Conservation (phyloP, 2,888 invertebrate species). For the Crepidodera aurea region DNA sequence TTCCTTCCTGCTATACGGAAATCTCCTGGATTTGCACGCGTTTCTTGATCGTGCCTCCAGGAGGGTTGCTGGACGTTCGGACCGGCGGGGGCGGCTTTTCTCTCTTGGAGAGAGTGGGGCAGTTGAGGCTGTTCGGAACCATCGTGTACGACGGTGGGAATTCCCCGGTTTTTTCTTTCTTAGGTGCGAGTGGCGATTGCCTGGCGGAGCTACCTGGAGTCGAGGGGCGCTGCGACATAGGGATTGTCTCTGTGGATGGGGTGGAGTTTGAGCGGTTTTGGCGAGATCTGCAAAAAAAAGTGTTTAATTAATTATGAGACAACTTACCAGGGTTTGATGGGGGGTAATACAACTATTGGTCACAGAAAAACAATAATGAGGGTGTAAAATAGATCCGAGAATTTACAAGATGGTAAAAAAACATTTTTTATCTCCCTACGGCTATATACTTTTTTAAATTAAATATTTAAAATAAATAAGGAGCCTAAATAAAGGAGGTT, state of each 20-base stretch:
- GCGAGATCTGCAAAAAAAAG: constrained; percentile 32
- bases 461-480: no score
- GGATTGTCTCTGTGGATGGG: constrained; percentile 58
- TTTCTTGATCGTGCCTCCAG: constrained; percentile 72
- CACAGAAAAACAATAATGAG: no score
- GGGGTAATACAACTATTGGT: no score
- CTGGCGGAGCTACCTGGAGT: constrained; percentile 59
- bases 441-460: no score
- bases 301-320: no score
- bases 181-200: constrained; percentile 53
- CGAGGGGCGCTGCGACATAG: constrained; percentile 60
- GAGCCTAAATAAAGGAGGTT: no score
- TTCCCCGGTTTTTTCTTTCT: constrained; percentile 54
- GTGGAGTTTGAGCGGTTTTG: constrained; percentile 53
- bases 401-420: no score
- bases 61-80: constrained; percentile 59
- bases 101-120: constrained; percentile 46
- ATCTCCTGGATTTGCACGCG: constrained; percentile 84
- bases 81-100: constrained; percentile 59
- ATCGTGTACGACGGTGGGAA: constrained; percentile 65
- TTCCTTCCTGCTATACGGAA: constrained; percentile 69
- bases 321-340: no score
- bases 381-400: no score
- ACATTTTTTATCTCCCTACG: no score
- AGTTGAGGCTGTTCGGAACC: constrained; percentile 58